Evolutionary conservation across 2,797 vertebrate species (phyloP).

Genomic region (Amblyraja radiata): DNA sequence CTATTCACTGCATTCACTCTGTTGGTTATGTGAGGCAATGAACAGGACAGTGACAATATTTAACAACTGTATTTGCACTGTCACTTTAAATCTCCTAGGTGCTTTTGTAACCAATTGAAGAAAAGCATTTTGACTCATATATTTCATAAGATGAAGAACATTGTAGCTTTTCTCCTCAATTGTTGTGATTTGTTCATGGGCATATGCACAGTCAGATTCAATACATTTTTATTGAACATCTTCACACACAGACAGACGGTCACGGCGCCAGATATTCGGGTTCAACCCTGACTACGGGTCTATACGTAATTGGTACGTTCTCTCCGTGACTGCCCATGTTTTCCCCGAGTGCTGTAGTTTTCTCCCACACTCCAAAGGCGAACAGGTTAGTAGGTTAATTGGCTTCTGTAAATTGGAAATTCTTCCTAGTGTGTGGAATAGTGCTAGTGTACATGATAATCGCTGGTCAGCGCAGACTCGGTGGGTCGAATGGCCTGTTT

Average conservation of each 20-base stretch:
- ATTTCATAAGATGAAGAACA: background rate
- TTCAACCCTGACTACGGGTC: too few relatives aligned
- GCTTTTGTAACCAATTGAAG: background rate
- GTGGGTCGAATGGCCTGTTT: too few relatives aligned
- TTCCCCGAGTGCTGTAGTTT: too few relatives aligned
- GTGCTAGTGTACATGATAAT: too few relatives aligned
- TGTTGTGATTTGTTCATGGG: background rate
- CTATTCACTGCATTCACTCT: background rate
- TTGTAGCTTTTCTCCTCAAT: background rate
- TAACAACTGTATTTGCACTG: background rate
- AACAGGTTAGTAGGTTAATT: too few relatives aligned
- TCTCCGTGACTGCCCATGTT: too few relatives aligned
- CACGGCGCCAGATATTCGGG: too few relatives aligned
- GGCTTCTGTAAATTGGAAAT: too few relatives aligned
- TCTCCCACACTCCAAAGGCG: too few relatives aligned
- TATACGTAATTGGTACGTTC: too few relatives aligned
- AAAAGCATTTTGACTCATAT: background rate
- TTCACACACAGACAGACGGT: background rate
- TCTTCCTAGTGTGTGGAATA: too few relatives aligned
- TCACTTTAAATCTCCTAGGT: background rate
- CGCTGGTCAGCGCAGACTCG: too few relatives aligned
- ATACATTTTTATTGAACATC: background rate
- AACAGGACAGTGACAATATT: background rate
- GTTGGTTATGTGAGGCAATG: background rate
- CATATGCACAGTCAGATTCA: background rate